These are phyloP conservation scores for Drosophila percnosoma DNA, from an alignment of 2,888 invertebrate genomes.

Conservation along the genomic window DNA sequence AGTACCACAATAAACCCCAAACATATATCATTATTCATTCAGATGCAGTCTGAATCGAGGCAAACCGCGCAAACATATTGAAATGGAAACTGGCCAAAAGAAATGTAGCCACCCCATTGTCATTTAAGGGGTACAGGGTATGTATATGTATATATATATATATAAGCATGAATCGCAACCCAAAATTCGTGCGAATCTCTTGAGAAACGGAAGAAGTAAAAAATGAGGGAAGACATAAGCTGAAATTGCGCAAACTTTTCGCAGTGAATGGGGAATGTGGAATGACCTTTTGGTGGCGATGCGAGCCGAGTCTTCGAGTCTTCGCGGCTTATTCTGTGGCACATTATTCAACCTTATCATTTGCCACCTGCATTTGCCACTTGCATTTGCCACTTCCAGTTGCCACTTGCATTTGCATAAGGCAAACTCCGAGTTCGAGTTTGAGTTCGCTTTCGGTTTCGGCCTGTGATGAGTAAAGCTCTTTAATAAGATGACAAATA, in stretches of 20 bases:
- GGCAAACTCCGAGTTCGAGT: neutral
- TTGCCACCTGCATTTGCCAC: neutral
- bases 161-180: constrained; percentile 6
- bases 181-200: constrained; percentile 44
- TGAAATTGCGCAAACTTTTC: constrained; percentile 39
- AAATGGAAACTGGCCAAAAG: neutral
- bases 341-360: constrained; percentile 30
- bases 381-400: neutral
- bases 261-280: constrained; percentile 47
- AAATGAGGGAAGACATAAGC: constrained; percentile 1
- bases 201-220: constrained; percentile 6
- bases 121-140: constrained; percentile 21
- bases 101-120: neutral
- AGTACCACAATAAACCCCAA: neutral
- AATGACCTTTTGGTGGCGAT: constrained; percentile 36
- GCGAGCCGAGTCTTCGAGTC: neutral
- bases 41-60: neutral
- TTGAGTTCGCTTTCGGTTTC: constrained; percentile 13
- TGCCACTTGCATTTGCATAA: constrained; percentile 34
- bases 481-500: constrained; percentile 47
- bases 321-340: neutral
- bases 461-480: constrained; percentile 42
- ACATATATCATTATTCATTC: neutral
- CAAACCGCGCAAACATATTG: neutral
- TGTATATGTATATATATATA: neutral